Conservation (phyloP, 2,113 vertebrate species). For the Phaethornis superciliosus region DNA sequence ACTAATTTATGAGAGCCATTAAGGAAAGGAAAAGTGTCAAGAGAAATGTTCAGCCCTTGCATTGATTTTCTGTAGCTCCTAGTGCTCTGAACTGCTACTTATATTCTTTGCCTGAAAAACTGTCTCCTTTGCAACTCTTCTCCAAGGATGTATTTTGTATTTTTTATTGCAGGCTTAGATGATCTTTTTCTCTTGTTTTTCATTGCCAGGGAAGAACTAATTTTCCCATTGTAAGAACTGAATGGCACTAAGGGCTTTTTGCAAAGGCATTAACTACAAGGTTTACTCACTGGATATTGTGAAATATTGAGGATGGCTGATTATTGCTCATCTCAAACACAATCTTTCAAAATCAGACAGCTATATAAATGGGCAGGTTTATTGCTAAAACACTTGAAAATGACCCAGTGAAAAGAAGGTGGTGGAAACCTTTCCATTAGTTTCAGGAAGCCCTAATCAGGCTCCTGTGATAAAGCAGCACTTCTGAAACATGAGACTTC, state of each 20-base stretch:
- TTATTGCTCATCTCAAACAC: conserved; percentile 20
- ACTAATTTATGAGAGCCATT: conserved; percentile 53
- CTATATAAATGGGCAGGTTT: conserved; percentile 2
- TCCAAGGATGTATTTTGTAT: conserved; percentile 20
- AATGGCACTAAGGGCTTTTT: not conserved
- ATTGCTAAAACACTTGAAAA: not conserved
- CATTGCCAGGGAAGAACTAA: not conserved
- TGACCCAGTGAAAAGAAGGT: conserved; percentile 13
- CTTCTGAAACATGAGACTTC: not conserved
- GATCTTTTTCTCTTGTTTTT: not conserved
- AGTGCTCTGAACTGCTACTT: conserved; percentile 10
- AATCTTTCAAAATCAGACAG: conserved; percentile 1
- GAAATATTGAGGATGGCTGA: conserved; percentile 28
- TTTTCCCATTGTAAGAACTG: conserved; percentile 10
- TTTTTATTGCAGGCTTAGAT: conserved; percentile 44
- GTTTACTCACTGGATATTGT: not conserved
- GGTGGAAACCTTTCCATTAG: not conserved
- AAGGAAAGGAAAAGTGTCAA: conserved; percentile 22
- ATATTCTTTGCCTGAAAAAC: conserved; percentile 22
- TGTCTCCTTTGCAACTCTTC: not conserved
- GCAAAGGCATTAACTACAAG: conserved; percentile 5
- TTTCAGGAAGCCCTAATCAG: not conserved
- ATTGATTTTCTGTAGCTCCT: conserved; percentile 54
- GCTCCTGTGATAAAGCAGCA: not conserved
- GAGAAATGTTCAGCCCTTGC: not conserved